phyloP scores from a whole-genome alignment of 1,140 invertebrate species.

The Meloidogyne floridensis region DNA sequence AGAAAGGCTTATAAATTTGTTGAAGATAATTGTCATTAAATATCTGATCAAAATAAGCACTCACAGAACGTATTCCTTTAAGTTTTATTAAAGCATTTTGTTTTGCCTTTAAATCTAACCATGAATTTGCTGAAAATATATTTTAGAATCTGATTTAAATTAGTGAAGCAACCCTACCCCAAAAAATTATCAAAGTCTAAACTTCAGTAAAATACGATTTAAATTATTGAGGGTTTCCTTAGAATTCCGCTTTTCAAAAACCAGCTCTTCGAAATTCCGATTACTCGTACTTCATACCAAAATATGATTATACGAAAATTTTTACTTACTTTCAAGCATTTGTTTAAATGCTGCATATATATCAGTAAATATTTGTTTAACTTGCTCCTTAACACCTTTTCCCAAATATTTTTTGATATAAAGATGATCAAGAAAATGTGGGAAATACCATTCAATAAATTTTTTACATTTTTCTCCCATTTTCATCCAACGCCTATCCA shows the following conservation, averaged over 20 bases:
- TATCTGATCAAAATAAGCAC: constrained; percentile 18
- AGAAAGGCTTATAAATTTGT: neutral
- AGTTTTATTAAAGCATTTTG: constrained; percentile 17
- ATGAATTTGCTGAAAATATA: neutral
- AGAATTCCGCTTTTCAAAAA: no score
- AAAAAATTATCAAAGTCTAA: no score
- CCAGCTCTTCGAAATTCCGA: no score
- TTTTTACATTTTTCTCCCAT: constrained; percentile 11
- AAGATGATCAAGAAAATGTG: constrained; percentile 11
- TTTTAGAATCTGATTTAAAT: neutral
- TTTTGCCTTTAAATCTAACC: neutral
- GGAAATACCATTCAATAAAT: constrained; percentile 16
- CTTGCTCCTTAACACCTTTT: neutral
- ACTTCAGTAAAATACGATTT: no score
- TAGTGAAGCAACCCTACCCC: no score
- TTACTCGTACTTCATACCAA: no score
- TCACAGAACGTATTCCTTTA: neutral
- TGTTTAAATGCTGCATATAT: neutral
- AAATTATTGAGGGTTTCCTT: no score
- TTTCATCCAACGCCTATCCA: constrained; percentile 2
- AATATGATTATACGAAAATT: no score
- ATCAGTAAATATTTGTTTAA: neutral
- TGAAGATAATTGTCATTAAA: constrained; percentile 8
- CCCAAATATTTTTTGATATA: neutral
- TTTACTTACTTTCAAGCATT: constrained; percentile 7